Evolutionary conservation across 1,140 invertebrate species (phyloP), one percentile per base, ranked within the genome.

Genomic region (Asbolus verrucosus): DNA sequence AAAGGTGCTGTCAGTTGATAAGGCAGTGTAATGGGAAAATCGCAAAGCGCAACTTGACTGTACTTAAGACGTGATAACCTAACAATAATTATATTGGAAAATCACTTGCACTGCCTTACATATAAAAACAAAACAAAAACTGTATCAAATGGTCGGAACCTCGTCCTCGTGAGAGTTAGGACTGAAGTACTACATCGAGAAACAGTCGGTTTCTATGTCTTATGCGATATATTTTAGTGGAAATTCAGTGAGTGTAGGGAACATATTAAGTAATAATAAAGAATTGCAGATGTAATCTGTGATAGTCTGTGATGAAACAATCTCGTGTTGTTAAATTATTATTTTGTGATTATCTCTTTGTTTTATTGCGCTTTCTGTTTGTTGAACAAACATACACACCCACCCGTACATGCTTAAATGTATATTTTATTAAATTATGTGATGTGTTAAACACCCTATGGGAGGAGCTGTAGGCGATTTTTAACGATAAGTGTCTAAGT

Each of bases 251-350:
- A 69, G 39, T 38, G 65, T 73, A 71, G 69, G 65, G 43, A 59
- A 61, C 60, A 68, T 18, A 59, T 63, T 69, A 68, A 68, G 33
- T 36, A 66, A 50, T 33, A 63, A 63, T 36, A 66, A 63, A 73
- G 66, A 76, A 80, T 80, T 80, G 75, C 80, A 81, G 79, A 80
- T 78, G 71, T 75, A 76, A 77, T 80, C 77, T 81, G 79, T 79
- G 76, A 79, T 79, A 80, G 75, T 73, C 75, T 81, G 78, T 81
- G 79, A 80, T 81, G 74, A 73, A 76, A 74, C 54, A 75, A 68
- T 61, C 38, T 38, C 41, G 38, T 71, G 33, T 68, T 70, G 38
- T 59, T 36, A 36, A 36, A 36, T 36, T 36, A 36, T 36, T 36
- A 36, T 67, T 59, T 65, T 67, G n/a, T 63, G 61, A 63, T 63